Conservation (phyloP, 2,113 vertebrate species). For the Electrona antarctica region DNA sequence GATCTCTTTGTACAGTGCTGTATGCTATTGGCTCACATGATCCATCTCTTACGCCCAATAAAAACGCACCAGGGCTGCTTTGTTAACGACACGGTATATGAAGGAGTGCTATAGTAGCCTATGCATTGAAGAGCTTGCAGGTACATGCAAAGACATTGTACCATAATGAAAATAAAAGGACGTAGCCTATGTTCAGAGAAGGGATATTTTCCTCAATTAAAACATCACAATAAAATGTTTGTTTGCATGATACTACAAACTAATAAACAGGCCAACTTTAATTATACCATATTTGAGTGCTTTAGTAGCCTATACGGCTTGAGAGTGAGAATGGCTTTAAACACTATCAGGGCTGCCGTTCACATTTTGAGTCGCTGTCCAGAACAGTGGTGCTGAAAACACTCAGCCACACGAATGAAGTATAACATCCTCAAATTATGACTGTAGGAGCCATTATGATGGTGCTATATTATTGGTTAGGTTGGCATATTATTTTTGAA, state of each 20-base stretch:
- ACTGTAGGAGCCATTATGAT: too few relatives aligned
- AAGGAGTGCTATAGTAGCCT: not conserved
- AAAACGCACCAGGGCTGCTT: not conserved
- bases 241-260: not conserved
- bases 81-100: constrained; percentile 32
- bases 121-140: not conserved
- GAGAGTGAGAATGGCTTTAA: not conserved
- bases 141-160: not conserved
- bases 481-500: too few relatives aligned
- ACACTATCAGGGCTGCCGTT: not conserved
- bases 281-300: too few relatives aligned
- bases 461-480: too few relatives aligned
- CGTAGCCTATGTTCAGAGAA: not conserved
- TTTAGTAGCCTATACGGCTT: too few relatives aligned
- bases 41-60: constrained; percentile 60
- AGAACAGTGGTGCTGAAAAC: constrained; percentile 26
- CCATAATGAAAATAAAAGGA: too few relatives aligned
- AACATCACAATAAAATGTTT: not conserved
- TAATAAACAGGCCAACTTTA: not conserved
- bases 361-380: constrained; percentile 21
- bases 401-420: not conserved
- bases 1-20: constrained; percentile 40
- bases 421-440: too few relatives aligned
- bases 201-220: not conserved
- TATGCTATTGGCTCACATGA: constrained; percentile 18